Percentiles rank a stretch among this genome's conserved stretches.
Evolutionary conservation across 2,113 vertebrate genomes (phyloP).

Genomic region (Pleuronectes platessa): DNA sequence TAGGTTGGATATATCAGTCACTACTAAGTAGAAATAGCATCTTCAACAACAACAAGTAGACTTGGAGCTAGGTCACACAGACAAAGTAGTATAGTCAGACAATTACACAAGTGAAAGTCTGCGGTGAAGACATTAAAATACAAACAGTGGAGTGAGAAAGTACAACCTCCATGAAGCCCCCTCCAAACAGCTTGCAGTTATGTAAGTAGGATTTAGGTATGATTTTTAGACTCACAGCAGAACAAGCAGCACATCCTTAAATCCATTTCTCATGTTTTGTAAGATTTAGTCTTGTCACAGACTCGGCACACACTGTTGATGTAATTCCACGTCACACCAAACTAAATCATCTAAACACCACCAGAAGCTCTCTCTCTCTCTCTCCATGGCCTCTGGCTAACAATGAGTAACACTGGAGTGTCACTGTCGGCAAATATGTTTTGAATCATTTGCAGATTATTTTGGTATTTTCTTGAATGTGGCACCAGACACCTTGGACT

Average conservation of each 20-base stretch:
- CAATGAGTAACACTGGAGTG: conserved; percentile 39
- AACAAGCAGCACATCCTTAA: conserved; percentile 52
- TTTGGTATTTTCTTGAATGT: conserved; percentile 20
- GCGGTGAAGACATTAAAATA: background rate
- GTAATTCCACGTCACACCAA: conserved; percentile 53
- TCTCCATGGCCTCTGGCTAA: conserved; percentile 21
- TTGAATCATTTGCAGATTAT: conserved; percentile 31
- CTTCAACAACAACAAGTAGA: no score
- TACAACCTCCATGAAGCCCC: conserved; percentile 33
- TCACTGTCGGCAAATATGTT: conserved; percentile 25
- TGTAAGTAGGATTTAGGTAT: conserved; percentile 51
- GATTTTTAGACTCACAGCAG: conserved; percentile 42
- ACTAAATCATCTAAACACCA: conserved; percentile 62
- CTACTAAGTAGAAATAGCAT: no score
- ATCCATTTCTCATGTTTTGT: conserved; percentile 52
- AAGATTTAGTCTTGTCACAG: conserved; percentile 52
- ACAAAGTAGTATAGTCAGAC: background rate
- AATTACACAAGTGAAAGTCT: conserved; percentile 10
- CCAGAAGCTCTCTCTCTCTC: conserved; percentile 23
- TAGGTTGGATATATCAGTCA: no score
- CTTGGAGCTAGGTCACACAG: background rate
- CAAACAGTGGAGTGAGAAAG: conserved; percentile 12
- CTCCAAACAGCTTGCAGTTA: conserved; percentile 51
- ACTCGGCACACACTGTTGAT: conserved; percentile 39
- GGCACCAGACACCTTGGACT: background rate